Evolutionary conservation across 2,797 vertebrate genomes (phyloP).

Genomic region (Myotis daubentonii): DNA sequence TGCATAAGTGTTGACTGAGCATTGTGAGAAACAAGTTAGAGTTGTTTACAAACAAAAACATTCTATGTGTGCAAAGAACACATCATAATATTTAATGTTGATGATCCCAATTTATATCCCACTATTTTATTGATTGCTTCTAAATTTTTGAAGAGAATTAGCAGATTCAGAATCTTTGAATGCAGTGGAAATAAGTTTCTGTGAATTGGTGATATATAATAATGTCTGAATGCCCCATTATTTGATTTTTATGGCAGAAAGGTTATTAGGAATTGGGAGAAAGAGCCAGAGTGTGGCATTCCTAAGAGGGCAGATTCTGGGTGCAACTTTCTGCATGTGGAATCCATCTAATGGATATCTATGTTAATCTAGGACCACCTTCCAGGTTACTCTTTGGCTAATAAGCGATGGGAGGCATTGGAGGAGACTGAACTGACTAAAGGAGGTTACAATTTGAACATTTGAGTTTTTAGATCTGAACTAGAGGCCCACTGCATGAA

Average conservation of each 20-base stretch:
- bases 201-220: slow-evolving; percentile 26
- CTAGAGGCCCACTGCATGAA: no score
- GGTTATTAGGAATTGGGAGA: neutral
- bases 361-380: neutral
- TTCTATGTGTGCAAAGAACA: neutral
- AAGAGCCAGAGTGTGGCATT: neutral
- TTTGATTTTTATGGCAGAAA: slow-evolving; percentile 46
- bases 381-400: neutral
- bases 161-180: slow-evolving; percentile 11
- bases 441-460: slow-evolving; percentile 18
- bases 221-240: neutral
- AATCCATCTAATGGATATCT: neutral
- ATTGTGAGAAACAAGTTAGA: neutral
- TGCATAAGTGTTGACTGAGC: neutral
- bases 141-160: slow-evolving; percentile 33
- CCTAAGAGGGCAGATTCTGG: neutral
- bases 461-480: slow-evolving; percentile 35
- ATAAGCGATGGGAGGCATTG: neutral
- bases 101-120: slow-evolving; percentile 9
- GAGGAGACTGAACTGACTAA: neutral
- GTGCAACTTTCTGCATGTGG: neutral
- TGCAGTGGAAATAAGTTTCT: slow-evolving; percentile 6
- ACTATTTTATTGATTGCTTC: slow-evolving; percentile 46
- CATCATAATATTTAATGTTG: slow-evolving; percentile 58
- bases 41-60: neutral